Percentiles rank a stretch among this genome's conserved stretches.
Evolutionary conservation across 2,888 invertebrate species (phyloP).

Genomic region (Salticus scenicus): DNA sequence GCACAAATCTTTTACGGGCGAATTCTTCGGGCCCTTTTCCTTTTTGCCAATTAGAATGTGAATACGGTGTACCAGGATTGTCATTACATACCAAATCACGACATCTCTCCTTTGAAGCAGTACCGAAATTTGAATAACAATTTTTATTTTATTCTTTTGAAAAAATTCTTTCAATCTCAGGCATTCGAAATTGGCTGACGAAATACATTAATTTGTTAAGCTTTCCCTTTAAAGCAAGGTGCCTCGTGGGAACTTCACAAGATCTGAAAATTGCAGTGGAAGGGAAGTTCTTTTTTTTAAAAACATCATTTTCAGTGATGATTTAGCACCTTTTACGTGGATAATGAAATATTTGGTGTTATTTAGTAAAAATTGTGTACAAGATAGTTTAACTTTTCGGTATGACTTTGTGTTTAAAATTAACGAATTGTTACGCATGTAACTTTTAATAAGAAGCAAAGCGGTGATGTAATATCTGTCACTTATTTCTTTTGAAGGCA

Average conservation of each 20-base stretch:
- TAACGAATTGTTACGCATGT: too few species aligned
- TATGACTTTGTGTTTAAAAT: too few species aligned
- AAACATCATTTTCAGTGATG: too few species aligned
- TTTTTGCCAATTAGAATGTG: constrained; percentile 15
- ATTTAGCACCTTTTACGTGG: too few species aligned
- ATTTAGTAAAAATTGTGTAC: too few species aligned
- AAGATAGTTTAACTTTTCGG: too few species aligned
- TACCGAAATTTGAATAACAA: constrained; percentile 1
- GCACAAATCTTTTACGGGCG: constrained; percentile 17
- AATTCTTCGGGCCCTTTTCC: background rate
- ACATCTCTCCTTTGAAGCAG: background rate
- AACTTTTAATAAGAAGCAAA: too few species aligned
- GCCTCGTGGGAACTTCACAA: background rate
- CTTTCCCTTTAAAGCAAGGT: background rate
- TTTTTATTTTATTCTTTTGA: background rate
- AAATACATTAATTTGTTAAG: background rate
- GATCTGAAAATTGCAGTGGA: too few species aligned
- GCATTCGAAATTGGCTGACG: background rate
- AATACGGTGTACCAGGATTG: constrained; percentile 1
- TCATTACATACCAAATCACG: constrained; percentile 2
- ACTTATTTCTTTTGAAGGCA: too few species aligned
- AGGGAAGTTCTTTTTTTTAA: too few species aligned
- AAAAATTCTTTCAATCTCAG: background rate
- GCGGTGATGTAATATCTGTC: too few species aligned
- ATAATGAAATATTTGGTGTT: too few species aligned